These are phyloP conservation scores for Cataglyphis rosenhaueri DNA, from an alignment of 2,888 invertebrate genomes.

Conservation along the genomic window DNA sequence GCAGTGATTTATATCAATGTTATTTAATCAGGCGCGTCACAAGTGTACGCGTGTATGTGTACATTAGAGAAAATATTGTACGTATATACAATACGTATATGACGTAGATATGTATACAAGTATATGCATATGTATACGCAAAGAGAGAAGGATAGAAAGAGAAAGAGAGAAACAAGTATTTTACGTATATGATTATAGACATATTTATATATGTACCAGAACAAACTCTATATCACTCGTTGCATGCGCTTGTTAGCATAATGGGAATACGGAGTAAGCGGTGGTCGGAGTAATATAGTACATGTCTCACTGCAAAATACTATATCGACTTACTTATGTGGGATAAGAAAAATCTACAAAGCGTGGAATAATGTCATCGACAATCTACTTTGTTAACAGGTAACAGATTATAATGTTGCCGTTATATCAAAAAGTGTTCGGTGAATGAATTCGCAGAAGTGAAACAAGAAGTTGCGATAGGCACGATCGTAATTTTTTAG, in stretches of 20 bases:
- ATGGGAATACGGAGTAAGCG: slow-evolving; percentile 69
- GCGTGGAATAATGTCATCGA: slow-evolving; percentile 63
- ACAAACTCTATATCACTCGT: slow-evolving; percentile 76
- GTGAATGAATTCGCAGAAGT: slow-evolving; percentile 43
- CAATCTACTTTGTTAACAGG: slow-evolving; percentile 57
- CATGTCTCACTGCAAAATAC: slow-evolving; percentile 65
- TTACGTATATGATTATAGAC: slow-evolving; percentile 60
- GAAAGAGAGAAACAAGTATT: slow-evolving; percentile 27
- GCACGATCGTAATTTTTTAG: slow-evolving; percentile 17
- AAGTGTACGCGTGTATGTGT: slow-evolving; percentile 29
- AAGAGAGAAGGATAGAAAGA: slow-evolving; percentile 39
- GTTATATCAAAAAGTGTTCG: slow-evolving; percentile 32
- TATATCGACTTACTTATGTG: slow-evolving; percentile 65
- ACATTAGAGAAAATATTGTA: slow-evolving; percentile 19
- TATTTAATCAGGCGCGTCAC: slow-evolving; percentile 41
- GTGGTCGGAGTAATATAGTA: slow-evolving; percentile 60
- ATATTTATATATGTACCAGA: slow-evolving; percentile 64
- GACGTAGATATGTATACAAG: slow-evolving; percentile 55
- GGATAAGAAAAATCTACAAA: slow-evolving; percentile 68
- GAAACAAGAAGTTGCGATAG: slow-evolving; percentile 43
- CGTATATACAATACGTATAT: slow-evolving; percentile 58
- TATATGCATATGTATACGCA: slow-evolving; percentile 45
- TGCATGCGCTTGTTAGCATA: slow-evolving; percentile 79
- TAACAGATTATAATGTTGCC: slow-evolving; percentile 42
- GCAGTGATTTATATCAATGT: slow-evolving; percentile 31